Conservation (phyloP, 2,888 invertebrate genomes). For the Drosophila ezoana region DNA sequence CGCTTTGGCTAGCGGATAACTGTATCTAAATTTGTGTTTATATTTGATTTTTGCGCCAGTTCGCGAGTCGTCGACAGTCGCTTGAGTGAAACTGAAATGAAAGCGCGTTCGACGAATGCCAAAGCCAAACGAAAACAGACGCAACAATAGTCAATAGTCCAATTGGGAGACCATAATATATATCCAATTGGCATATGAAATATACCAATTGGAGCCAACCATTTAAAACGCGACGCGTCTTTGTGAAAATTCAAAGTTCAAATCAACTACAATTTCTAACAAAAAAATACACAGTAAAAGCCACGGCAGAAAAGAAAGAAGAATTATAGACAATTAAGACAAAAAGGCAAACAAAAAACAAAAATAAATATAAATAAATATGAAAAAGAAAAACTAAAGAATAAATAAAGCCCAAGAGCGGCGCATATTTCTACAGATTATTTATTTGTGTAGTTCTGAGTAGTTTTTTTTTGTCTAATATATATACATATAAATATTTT, state of each 20-base stretch:
- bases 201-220: slow-evolving; percentile 26
- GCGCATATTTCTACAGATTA: slow-evolving; percentile 55
- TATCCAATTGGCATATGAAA: slow-evolving; percentile 31
- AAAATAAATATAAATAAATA: slow-evolving; percentile 2
- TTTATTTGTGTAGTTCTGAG: slow-evolving; percentile 52
- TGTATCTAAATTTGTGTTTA: slow-evolving; percentile 75
- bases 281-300: slow-evolving; percentile 17
- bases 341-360: neutral
- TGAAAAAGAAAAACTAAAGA: slow-evolving; percentile 23
- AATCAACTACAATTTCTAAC: slow-evolving; percentile 26
- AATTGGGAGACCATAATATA: slow-evolving; percentile 38
- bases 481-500: neutral
- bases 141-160: slow-evolving; percentile 32
- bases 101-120: slow-evolving; percentile 66
- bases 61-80: slow-evolving; percentile 59
- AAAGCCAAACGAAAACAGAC: slow-evolving; percentile 45
- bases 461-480: slow-evolving; percentile 16
- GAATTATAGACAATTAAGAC: slow-evolving; percentile 8
- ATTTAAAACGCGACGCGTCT: slow-evolving; percentile 26
- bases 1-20: slow-evolving; percentile 49
- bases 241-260: slow-evolving; percentile 46
- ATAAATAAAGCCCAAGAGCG: slow-evolving; percentile 42
- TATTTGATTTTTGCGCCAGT: slow-evolving; percentile 78
- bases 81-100: slow-evolving; percentile 78
- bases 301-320: neutral